Conservation (phyloP, 2,888 invertebrate species). For the Tipula vernalis region DNA sequence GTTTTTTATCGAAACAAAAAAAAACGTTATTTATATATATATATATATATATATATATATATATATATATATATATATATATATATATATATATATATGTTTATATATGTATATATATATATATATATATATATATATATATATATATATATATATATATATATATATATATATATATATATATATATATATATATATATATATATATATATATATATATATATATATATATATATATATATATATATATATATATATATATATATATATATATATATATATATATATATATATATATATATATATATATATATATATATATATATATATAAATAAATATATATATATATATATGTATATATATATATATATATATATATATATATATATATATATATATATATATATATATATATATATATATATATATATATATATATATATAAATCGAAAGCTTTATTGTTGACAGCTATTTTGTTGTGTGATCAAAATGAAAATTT, state of each 20-base stretch:
- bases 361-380: not conserved
- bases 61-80: not conserved
- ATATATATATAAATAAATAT: not conserved
- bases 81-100: not conserved
- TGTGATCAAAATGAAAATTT: not conserved
- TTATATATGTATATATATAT: not conserved
- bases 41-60: not conserved
- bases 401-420: not conserved
- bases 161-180: not conserved
- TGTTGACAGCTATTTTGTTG: not conserved
- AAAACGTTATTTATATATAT: not conserved
- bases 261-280: not conserved
- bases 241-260: not conserved
- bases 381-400: not conserved
- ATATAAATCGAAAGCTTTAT: not conserved
- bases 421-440: not conserved
- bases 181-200: not conserved
- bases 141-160: not conserved
- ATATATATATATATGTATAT: not conserved
- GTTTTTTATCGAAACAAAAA: not conserved
- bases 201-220: not conserved
- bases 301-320: not conserved
- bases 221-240: not conserved
- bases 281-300: not conserved
- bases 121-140: not conserved